Base-by-base conservation (phyloP, 2,888 invertebrate species). In the Crocallis elinguaria region DNA sequence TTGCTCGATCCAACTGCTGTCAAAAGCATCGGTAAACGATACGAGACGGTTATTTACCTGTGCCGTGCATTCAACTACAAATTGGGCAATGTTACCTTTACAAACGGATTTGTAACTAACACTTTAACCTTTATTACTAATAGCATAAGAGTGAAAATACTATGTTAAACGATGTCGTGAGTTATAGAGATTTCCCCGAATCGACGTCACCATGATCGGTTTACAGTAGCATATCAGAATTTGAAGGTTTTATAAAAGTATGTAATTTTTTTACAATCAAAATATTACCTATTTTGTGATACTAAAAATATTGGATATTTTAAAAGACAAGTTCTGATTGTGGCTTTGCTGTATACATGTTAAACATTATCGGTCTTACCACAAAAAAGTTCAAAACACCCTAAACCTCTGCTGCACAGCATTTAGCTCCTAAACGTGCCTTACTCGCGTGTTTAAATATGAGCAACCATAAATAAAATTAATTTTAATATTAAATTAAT, bases 1-100 rank as follows among this genome's bases (percentile, higher is more conserved):
- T 83, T 86, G 81, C 77, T 66, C 77, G 69, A 74, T 73, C 77
- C 72, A 79, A 73, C 73, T 71, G 73, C 85, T 84, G 86, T 85
- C 85, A 86, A 86, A 86, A 85, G 86, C 82, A 78, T 82, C 70
- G 79, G 84, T 72, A 83, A 84, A 86, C 84, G 81, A 75, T 79
- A 66, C 74, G 71, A 74, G 64, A 69, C 67, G 62, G 77, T 75
- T 85, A 81, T 85, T 86, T 86, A 82, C 85, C 76, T 71, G 73
- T 69, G 70, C 70, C 78, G 72, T 74, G 70, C 73, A 79, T 72
- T 67, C 69, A 69, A 73, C 71, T 81, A 80, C 82, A 81, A 83
- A 82, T 16, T 23, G 23, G 33, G 11, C 25, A 4, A 44, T 21
- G 25, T 13, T 19, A 13, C 21, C 11, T 30, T 14, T 0, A 23